Evolutionary conservation across 2,113 vertebrate species (phyloP), one percentile per base, ranked within the genome.

Genomic region (Patagioenas fasciata): DNA sequence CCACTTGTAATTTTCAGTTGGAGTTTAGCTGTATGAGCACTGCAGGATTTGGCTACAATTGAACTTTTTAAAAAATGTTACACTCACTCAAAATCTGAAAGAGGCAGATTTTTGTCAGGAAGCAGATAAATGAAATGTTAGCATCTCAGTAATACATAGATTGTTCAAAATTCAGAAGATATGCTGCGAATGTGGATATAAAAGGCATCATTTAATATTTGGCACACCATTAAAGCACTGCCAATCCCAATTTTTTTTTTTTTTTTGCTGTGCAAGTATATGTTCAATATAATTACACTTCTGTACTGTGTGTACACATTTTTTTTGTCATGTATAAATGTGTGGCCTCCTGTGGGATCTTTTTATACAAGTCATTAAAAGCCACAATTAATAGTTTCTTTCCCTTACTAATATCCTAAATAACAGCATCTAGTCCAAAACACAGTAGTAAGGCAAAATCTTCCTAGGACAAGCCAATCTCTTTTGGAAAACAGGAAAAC

Each of bases 401-500:
- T 47, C 54, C n/a, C 19, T 61, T 77, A 17, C 28, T 69, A 70
- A 11, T 69, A 88, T 74, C 67, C 72, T 83, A 74, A 92, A 25
- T 21, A 86, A 44, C 24, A 78, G 29, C 38, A 65, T 54, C 77
- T 64, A 69, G 48, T 93, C 90, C 70, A 88, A 93, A 91, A 87
- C 1, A 88, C 7, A 75, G 57, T 29, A 51, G 17, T 72, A 67
- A 91, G 20, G 81, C 81, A 91, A 88, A 93, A 77, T 38, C 28
- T 90, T 92, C 67, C 38, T 56, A 42, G 25, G 79, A 47, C n/a
- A 90, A 95, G 72, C 88, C 75, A 86, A 92, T 56, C 32, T 93
- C 60, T 93, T 86, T 78, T 74, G 64, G 75, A 92, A 94, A 96
- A 88, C 72, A 91, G 67, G 67, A 89, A 88, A 94, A 93, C 50